Base-by-base conservation (phyloP, 2,888 invertebrate species). In the Diachrysia chrysitis region DNA sequence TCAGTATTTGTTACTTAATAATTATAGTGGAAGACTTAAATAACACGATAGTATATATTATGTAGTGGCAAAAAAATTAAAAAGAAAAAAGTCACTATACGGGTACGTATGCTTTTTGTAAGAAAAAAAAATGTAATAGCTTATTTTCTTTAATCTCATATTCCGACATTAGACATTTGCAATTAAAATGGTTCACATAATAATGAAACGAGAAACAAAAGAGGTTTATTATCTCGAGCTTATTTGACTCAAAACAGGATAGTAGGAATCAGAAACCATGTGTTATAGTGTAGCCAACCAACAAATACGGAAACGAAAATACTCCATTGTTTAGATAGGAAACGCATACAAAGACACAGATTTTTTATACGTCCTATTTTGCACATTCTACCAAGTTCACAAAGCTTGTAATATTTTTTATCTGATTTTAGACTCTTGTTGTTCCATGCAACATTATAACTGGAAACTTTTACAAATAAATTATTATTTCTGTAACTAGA, bases 341-440 rank as follows among this genome's bases (percentile, higher is more conserved):
- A 51, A 51, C 48, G 48, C 48, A 51, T 51, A 51, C 19, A 51
- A 51, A 51, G 48, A 48, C 48, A 21, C 2, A 9, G 21, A 7
- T 17, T 21, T 51, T 51, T 51, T 48, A 10, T 51, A 12, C 7
- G 19, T 19, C n/a, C n/a, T n/a, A n/a, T n/a, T n/a, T 51, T 21
- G 5, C 48, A n/a, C 21, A 19, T 51, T 51, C 48, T 21, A 51
- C n/a, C n/a, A n/a, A 42, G 2, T 12, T 21, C 48, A 51, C 48
- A 51, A 51, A 51, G 48, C 21, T 51, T 12, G 19, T 51, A 51
- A 51, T 51, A 51, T 51, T 51, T 51, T 51, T 19, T 51, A 51
- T 51, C 48, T 21, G 48, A 12, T 51, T 48, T 48, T 51, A 17
- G 10, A 51, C 12, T 51, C 21, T 51, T 51, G 48, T 51, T 21